Base-by-base conservation (phyloP, 1,140 invertebrate species). In the Chymomyza costata region DNA sequence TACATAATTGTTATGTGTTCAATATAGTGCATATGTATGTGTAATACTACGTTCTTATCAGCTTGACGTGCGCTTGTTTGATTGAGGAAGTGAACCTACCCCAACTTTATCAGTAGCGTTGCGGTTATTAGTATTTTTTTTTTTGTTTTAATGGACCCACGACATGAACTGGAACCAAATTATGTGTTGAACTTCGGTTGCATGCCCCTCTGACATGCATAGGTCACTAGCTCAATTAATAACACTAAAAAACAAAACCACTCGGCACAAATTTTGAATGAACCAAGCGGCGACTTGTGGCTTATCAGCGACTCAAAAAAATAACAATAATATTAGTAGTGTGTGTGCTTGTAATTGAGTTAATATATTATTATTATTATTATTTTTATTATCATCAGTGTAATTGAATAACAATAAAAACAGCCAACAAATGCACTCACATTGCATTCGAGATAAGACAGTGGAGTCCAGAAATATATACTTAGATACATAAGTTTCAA, bases 361-460 rank as follows among this genome's bases (percentile, higher is more conserved):
- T 68, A 44, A 54, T 46, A 17, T 47, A 35, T 44, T 39, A 51
- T 61, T n/a, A n/a, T n/a, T n/a, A n/a, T n/a, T n/a, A n/a, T n/a
- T n/a, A n/a, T n/a, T n/a, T n/a, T n/a, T n/a, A n/a, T n/a, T n/a
- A 78, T 78, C 71, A 78, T n/a, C n/a, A 37, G 43, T 31, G 8
- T 51, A 78, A 76, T 78, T 63, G 66, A 52, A 55, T 49, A 59
- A 59, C 62, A 66, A 76, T 76, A 59, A 58, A 69, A 53, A 48
- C 47, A 8, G 21, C 3, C 21, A 25, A 25, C 21, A 5, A 25
- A 25, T 3, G 3, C 21, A 25, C 21, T 25, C 21, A 25, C 21
- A 5, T 25, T n/a, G n/a, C n/a, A n/a, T n/a, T n/a, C n/a, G n/a
- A n/a, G n/a, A n/a, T n/a, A n/a, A n/a, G n/a, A n/a, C n/a, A n/a